Evolutionary conservation across 1,140 invertebrate genomes (phyloP).

Genomic region (Drosophila melanica): DNA sequence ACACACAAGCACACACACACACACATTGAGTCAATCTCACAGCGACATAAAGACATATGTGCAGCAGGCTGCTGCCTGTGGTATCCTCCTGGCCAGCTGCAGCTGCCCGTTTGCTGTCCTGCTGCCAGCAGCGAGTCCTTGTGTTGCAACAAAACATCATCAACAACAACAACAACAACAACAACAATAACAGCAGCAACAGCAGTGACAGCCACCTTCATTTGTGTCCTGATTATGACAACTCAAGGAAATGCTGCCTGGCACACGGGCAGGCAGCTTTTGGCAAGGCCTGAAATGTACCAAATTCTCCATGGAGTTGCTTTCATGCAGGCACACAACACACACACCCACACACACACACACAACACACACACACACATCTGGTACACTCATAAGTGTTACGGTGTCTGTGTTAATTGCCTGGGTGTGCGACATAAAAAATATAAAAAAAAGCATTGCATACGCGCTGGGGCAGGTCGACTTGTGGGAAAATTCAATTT

Average conservation of each 20-base stretch:
- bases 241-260: constrained; percentile 72
- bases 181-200: constrained; percentile 21
- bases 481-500: constrained; percentile 57
- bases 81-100: constrained; percentile 41
- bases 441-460: constrained; percentile 51
- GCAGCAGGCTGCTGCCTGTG: constrained; percentile 39
- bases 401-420: constrained; percentile 68
- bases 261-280: constrained; percentile 29
- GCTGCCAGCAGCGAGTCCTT: constrained; percentile 45
- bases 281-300: constrained; percentile 42
- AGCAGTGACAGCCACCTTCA: constrained; percentile 63
- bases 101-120: constrained; percentile 45
- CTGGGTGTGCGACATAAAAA: constrained; percentile 51
- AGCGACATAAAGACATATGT: constrained; percentile 35
- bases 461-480: constrained; percentile 29
- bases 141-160: constrained; percentile 19
- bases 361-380: constrained; percentile 5
- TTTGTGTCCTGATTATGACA: constrained; percentile 76
- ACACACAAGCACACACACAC: constrained; percentile 11
- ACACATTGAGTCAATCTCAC: constrained; percentile 3
- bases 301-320: constrained; percentile 61
- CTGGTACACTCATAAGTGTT: not conserved
- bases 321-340: constrained; percentile 40
- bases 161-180: not conserved
- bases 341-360: not conserved